These are phyloP conservation scores for Dissostichus mawsoni DNA, from an alignment of 2,113 vertebrate species.

Conservation along the genomic window DNA sequence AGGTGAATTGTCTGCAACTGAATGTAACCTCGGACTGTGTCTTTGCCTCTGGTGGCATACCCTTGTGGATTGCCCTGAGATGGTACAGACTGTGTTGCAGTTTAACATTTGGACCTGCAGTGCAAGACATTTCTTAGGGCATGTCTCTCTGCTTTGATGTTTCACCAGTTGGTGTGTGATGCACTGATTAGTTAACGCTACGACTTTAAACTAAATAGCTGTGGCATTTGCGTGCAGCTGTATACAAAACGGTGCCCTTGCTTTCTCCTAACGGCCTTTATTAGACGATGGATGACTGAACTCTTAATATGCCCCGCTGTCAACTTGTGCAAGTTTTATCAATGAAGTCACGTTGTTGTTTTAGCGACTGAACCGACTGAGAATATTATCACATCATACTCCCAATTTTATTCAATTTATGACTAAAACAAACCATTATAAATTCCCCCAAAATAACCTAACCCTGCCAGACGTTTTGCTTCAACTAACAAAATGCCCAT, in stretches of 20 bases:
- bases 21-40: slow-evolving; percentile 28
- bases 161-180: slow-evolving; percentile 30
- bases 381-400: background rate
- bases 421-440: slow-evolving; percentile 56
- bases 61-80: slow-evolving; percentile 42
- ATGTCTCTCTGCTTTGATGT: slow-evolving; percentile 20
- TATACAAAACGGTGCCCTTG: slow-evolving; percentile 49
- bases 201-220: slow-evolving; percentile 47
- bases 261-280: slow-evolving; percentile 39
- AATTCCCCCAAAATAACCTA: slow-evolving; percentile 27
- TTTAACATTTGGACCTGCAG: slow-evolving; percentile 24
- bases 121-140: slow-evolving; percentile 36
- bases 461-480: slow-evolving; percentile 55
- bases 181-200: slow-evolving; percentile 31
- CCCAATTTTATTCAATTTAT: slow-evolving; percentile 48
- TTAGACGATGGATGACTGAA: slow-evolving; percentile 56
- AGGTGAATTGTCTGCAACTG: slow-evolving; percentile 36
- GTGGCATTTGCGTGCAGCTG: slow-evolving; percentile 59
- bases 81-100: slow-evolving; percentile 47
- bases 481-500: slow-evolving; percentile 69
- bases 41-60: slow-evolving; percentile 6
- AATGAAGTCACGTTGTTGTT: slow-evolving; percentile 26
- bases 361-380: slow-evolving; percentile 15
- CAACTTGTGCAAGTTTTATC: slow-evolving; percentile 52
- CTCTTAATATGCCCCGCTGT: slow-evolving; percentile 49